phyloP scores from a whole-genome alignment of 2,113 vertebrate genomes.

The Brachirus orientalis region DNA sequence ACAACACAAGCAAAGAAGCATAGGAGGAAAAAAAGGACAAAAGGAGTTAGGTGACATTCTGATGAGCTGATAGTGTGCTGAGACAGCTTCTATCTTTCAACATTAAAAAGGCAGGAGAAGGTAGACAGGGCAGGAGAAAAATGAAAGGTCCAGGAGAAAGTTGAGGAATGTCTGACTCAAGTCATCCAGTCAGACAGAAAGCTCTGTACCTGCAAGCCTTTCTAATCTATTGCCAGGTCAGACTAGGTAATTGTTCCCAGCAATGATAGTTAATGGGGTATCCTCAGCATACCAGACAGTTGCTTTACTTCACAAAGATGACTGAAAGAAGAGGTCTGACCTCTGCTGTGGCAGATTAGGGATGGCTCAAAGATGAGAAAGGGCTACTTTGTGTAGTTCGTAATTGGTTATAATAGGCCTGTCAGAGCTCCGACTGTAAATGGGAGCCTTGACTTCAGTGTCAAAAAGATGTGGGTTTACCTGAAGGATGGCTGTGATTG shows the following conservation, averaged over 20 bases:
- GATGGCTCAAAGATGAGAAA: conserved; percentile 48
- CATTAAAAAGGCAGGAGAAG: background rate
- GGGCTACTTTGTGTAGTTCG: conserved; percentile 51
- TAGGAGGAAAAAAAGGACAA: conserved; percentile 15
- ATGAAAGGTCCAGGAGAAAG: conserved; percentile 58
- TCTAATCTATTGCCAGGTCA: conserved; percentile 68
- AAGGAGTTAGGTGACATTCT: conserved; percentile 53
- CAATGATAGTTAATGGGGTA: conserved; percentile 73
- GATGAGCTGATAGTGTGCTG: conserved; percentile 30
- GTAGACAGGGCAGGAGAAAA: conserved; percentile 11
- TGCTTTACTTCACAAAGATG: conserved; percentile 59
- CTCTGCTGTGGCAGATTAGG: conserved; percentile 54
- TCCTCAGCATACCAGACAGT: conserved; percentile 70
- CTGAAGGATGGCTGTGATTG: conserved; percentile 24
- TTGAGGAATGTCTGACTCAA: conserved; percentile 58
- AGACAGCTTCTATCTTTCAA: conserved; percentile 12
- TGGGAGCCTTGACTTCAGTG: conserved; percentile 21
- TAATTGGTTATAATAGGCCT: conserved; percentile 67
- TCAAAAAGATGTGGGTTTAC: conserved; percentile 17
- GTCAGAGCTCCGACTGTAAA: conserved; percentile 57
- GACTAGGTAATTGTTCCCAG: conserved; percentile 64
- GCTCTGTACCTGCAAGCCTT: conserved; percentile 51
- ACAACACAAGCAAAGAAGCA: conserved; percentile 41
- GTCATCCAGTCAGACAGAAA: conserved; percentile 32
- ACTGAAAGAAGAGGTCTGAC: conserved; percentile 67